Evolutionary conservation across 2,113 vertebrate genomes (phyloP), one percentile per base, ranked within the genome.

Genomic region (Salvator merianae): DNA sequence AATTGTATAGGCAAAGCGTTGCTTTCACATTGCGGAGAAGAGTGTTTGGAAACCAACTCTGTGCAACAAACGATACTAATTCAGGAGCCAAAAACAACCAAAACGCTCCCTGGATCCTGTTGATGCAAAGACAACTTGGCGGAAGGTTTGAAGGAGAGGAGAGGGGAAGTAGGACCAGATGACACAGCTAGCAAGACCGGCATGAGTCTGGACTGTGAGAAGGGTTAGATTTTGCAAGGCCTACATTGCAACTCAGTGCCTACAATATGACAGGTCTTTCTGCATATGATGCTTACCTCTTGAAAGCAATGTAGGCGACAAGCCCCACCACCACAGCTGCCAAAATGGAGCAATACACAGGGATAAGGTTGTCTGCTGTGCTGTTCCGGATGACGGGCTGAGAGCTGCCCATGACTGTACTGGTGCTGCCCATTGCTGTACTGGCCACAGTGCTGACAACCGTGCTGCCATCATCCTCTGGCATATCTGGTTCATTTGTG

Each of bases 301-400:
- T 99, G 91, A 99, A 99, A 66, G 97, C 96, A 0, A 99, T 97
- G 91, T 98, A 99, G 10, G 98, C 98, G 91, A 98, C 96, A 1
- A 99, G 94, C 77, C 98, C 98, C 89, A 98, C 97, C 65, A 99
- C 97, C 90, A 99, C 98, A 0, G 98, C 98, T 0, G 99, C 98
- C 94, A 99, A 95, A 96, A 99, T 98, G 91, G 99, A 99, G 95
- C 98, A 99, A 89, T 99, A 99, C 91, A 99, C 97, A 0, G 99
- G 98, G 92, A 99, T 99, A 92, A 99, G 98, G 95, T 97, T 99
- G 95, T 99, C 97, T 0, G 97, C 92, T 6, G 97, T 94, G 68
- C 97, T 97, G 0, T 93, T 94, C 79, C 96, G 97, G 30, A 97
- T 93, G 22, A 98, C 96, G 0, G 94, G 97, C 53, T 97, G 97